phyloP scores from a whole-genome alignment of 1,140 invertebrate genomes.

The Pomacea maculata region DNA sequence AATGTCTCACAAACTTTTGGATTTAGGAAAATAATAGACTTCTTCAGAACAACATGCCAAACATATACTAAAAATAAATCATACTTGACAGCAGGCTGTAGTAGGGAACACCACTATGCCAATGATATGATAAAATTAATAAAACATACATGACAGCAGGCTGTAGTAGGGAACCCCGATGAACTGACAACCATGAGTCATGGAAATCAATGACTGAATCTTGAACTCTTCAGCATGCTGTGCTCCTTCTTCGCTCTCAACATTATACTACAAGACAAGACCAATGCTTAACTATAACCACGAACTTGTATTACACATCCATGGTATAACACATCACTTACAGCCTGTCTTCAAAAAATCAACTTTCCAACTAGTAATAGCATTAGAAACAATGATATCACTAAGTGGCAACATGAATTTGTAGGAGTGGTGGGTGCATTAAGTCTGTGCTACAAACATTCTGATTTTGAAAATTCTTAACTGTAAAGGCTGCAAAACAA shows the following conservation, averaged over 20 bases:
- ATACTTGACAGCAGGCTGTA: slow-evolving; percentile 7
- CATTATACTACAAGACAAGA: slow-evolving; percentile 47
- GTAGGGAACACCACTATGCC: slow-evolving; percentile 46
- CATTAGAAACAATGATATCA: background rate
- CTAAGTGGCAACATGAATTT: background rate
- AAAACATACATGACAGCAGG: background rate
- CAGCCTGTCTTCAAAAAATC: background rate
- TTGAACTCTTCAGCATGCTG: slow-evolving; percentile 61
- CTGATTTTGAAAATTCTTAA: no score
- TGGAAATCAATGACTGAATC: slow-evolving; percentile 54
- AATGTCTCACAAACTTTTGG: no score
- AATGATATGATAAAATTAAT: background rate
- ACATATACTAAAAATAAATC: background rate
- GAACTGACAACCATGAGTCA: slow-evolving; percentile 47
- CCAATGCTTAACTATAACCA: no score
- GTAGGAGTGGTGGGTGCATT: background rate
- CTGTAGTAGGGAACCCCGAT: slow-evolving; percentile 54
- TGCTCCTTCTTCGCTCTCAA: slow-evolving; percentile 55
- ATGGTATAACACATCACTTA: no score
- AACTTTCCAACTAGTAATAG: background rate
- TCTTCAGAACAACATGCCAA: no score
- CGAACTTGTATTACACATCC: no score
- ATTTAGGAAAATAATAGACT: no score
- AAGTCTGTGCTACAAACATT: background rate
- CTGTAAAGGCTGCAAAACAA: background rate